phyloP scores from a whole-genome alignment of 2,888 invertebrate species.

The Fissipunctia ypsillon region DNA sequence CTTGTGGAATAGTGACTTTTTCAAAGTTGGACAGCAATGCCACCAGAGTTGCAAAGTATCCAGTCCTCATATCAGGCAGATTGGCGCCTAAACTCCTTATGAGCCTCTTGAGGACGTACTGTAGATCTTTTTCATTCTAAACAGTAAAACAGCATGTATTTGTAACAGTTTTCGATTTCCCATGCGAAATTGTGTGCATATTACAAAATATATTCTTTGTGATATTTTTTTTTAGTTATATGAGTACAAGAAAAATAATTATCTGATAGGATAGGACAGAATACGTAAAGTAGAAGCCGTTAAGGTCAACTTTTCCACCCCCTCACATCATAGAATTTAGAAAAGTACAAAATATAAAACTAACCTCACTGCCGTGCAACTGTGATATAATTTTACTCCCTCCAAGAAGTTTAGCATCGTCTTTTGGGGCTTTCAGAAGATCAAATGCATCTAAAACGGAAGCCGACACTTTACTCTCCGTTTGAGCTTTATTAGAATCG shows the following conservation, averaged over 20 bases:
- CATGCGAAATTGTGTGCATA: not conserved
- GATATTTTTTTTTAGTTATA: too few relatives aligned
- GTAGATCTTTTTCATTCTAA: slow-evolving; percentile 91
- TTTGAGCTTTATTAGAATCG: slow-evolving; percentile 67
- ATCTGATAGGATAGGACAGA: not conserved
- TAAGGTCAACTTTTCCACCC: not conserved
- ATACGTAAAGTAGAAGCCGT: not conserved
- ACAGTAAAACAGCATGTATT: slow-evolving; percentile 18
- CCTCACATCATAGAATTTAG: not conserved
- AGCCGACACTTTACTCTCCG: slow-evolving; percentile 76
- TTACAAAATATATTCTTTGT: not conserved
- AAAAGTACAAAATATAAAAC: slow-evolving; percentile 28
- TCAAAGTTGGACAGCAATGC: slow-evolving; percentile 89
- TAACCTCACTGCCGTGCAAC: slow-evolving; percentile 83
- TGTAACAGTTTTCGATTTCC: not conserved
- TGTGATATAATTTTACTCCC: slow-evolving; percentile 85
- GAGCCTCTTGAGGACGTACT: slow-evolving; percentile 92
- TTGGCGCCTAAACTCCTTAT: slow-evolving; percentile 94
- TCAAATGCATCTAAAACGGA: slow-evolving; percentile 87
- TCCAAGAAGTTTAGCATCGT: slow-evolving; percentile 82
- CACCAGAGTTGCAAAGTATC: slow-evolving; percentile 93
- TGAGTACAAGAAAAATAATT: not conserved
- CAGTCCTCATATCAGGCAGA: slow-evolving; percentile 91
- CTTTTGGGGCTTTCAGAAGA: slow-evolving; percentile 81
- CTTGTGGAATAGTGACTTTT: slow-evolving; percentile 86